Base-by-base conservation (phyloP, 2,113 vertebrate genomes). In the Jacana jacana region DNA sequence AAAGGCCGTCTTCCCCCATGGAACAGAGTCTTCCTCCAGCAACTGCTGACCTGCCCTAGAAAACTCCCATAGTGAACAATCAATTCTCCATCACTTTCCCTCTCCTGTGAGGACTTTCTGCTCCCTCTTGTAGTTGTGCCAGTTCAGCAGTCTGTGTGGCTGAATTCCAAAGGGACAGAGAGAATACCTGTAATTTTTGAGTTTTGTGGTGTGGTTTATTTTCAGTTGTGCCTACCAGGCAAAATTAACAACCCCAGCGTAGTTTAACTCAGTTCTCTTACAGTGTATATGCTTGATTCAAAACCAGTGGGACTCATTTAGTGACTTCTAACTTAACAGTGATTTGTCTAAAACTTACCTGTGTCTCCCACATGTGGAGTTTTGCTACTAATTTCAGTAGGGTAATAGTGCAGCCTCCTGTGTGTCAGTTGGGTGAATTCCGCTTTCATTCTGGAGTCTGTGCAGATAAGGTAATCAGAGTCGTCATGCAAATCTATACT, bases 221-320 rank as follows among this genome's bases (percentile, higher is more conserved):
- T 76, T 44, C 31, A 52, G 9, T 30, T 91, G 44, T 94, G 31
- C 66, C 84, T 89, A 49, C 44, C 30, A 80, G 82, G 81, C 40
- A 90, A 90, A 95, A 88, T 83, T 95, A 96, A 81, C 57, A 80
- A n/a, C n/a, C 37, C 13, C 30, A 70, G 82, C 46, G 31, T 73
- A 83, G 22, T 24, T 85, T 89, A 85, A 57, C 55, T 91, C 39
- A 35, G 42, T 39, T 66, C 63, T 66, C 46, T 70, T 86, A 52
- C 15, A 55, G n/a, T 18, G 3, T n/a, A 76, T 30, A 25, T 16
- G 1, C 19, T 58, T 82, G 81, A 63, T 83, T 73, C 64, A 90
- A 93, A 94, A 75, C 70, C 76, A 64, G 30, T 78, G 89, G 87
- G 87, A 93, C 55, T 52, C n/a, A 58, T 91, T 93, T 35, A 83